Evolutionary conservation across 2,888 invertebrate genomes (phyloP).

Genomic region (Xanthorhoe designata): DNA sequence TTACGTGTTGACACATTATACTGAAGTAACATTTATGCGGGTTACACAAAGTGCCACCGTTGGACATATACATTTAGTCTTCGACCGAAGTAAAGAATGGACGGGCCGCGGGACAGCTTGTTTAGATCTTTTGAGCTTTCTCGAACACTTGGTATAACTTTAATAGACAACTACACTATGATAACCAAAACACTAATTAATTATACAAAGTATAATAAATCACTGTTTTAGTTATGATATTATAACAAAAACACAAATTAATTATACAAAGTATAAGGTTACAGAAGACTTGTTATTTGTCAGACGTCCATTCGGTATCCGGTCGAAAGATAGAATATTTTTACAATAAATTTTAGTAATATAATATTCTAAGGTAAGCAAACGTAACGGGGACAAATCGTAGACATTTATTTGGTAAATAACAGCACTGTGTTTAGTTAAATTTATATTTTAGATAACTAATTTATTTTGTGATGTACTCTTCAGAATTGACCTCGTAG

Average conservation of each 20-base stretch:
- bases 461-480: conserved; percentile 40
- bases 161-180: conserved; percentile 7
- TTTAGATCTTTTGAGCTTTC: not conserved
- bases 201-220: conserved; percentile 7
- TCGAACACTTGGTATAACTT: conserved; percentile 8
- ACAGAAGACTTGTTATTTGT: conserved; percentile 7
- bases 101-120: conserved; percentile 15
- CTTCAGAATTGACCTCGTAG: conserved; percentile 74
- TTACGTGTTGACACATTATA: conserved; percentile 76
- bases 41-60: conserved; percentile 64
- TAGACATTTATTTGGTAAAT: conserved; percentile 20
- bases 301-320: conserved; percentile 30
- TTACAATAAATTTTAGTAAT: conserved; percentile 17
- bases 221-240: too few relatives aligned
- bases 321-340: conserved; percentile 33
- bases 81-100: conserved; percentile 44
- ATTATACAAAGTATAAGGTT: conserved; percentile 14
- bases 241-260: conserved; percentile 25
- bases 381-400: conserved; percentile 25
- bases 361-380: conserved; percentile 3
- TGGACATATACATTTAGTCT: conserved; percentile 46
- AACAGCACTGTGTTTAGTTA: conserved; percentile 44
- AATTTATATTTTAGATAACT: conserved; percentile 34
- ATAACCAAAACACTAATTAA: conserved; percentile 17
- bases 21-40: conserved; percentile 67